phyloP scores from a whole-genome alignment of 2,888 invertebrate genomes.

The Steromphala cineraria region DNA sequence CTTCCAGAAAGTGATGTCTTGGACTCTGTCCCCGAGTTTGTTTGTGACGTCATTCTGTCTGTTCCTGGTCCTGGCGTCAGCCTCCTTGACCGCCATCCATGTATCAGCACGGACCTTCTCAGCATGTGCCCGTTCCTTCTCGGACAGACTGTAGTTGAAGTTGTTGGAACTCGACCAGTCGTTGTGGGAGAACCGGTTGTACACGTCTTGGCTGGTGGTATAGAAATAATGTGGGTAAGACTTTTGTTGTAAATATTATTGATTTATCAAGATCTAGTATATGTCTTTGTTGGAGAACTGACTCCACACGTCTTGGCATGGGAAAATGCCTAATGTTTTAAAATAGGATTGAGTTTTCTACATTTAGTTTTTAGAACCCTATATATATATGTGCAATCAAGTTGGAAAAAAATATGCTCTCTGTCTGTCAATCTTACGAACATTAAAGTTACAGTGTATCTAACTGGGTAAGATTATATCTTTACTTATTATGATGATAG shows the following conservation, averaged over 20 bases:
- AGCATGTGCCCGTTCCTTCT: slow-evolving; percentile 85
- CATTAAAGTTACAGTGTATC: no score
- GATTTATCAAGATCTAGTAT: no score
- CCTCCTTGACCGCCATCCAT: slow-evolving; percentile 75
- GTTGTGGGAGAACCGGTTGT: slow-evolving; percentile 88
- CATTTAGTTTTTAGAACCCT: no score
- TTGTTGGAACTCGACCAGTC: slow-evolving; percentile 92
- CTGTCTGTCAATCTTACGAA: no score
- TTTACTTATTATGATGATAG: no score
- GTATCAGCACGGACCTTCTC: slow-evolving; percentile 73
- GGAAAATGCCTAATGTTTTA: slow-evolving; percentile 43
- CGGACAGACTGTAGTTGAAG: slow-evolving; percentile 87
- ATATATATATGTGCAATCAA: no score
- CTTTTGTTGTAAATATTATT: no score
- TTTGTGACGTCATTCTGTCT: slow-evolving; percentile 86
- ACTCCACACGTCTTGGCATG: slow-evolving; percentile 83
- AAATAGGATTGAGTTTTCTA: no score
- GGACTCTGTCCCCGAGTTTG: slow-evolving; percentile 80
- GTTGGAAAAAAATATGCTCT: no score
- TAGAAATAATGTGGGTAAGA: no score
- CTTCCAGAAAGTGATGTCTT: slow-evolving; percentile 72
- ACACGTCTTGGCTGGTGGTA: slow-evolving; percentile 77
- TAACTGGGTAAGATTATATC: no score
- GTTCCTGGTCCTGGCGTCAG: slow-evolving; percentile 74
- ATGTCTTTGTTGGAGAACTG: slow-evolving; percentile 89